Evolutionary conservation across 2,888 invertebrate species (phyloP).

Genomic region (Lasioglossum villosulum): DNA sequence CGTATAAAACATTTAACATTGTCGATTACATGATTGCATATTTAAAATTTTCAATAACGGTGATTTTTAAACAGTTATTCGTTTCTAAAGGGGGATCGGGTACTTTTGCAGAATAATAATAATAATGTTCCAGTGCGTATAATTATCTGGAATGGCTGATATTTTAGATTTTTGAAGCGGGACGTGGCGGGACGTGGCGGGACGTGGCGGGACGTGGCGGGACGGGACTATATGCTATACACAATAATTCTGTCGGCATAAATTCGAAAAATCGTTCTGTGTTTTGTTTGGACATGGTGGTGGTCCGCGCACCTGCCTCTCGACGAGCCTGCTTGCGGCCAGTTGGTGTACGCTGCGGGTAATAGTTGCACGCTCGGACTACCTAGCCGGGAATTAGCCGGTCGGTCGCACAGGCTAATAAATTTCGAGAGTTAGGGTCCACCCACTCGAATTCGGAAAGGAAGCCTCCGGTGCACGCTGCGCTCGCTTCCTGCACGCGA

Average conservation of each 20-base stretch:
- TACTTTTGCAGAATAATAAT: too few relatives aligned
- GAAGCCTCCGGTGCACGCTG: slow-evolving; percentile 74
- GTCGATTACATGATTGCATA: too few relatives aligned
- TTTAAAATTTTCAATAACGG: too few relatives aligned
- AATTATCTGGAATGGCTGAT: too few relatives aligned
- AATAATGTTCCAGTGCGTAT: too few relatives aligned
- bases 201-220: neutral
- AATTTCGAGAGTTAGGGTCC: slow-evolving; percentile 71
- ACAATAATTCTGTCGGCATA: slow-evolving; percentile 15
- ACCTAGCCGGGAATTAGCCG: slow-evolving; percentile 67
- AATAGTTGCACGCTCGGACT: slow-evolving; percentile 69
- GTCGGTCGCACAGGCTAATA: slow-evolving; percentile 73
- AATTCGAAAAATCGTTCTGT: slow-evolving; percentile 19
- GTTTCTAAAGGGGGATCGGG: too few relatives aligned
- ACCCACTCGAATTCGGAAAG: slow-evolving; percentile 76
- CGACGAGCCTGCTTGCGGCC: slow-evolving; percentile 40
- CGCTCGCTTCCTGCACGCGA: slow-evolving; percentile 74
- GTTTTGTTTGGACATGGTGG: slow-evolving; percentile 15
- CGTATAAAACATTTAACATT: too few relatives aligned
- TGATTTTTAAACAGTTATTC: too few relatives aligned
- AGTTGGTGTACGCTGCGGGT: slow-evolving; percentile 52
- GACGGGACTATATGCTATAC: neutral
- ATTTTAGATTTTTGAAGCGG: too few relatives aligned
- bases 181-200: neutral
- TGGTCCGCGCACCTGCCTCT: slow-evolving; percentile 35